Evolutionary conservation across 2,797 vertebrate species (phyloP).

Genomic region (Octomys mimax): DNA sequence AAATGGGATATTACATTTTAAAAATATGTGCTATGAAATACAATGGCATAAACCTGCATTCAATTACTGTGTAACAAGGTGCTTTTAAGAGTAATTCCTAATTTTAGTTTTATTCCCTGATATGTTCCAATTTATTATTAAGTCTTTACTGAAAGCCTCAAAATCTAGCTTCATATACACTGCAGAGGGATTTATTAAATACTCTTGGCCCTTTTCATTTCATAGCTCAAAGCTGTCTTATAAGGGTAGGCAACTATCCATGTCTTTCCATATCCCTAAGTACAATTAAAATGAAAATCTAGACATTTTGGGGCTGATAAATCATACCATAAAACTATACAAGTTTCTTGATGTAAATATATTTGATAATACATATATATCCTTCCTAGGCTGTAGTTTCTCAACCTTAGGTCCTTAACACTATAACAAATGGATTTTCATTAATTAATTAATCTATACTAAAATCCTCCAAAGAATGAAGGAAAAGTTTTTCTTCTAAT

Average conservation of each 20-base stretch:
- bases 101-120: conserved; percentile 53
- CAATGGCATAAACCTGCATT: neutral
- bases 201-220: conserved; percentile 26
- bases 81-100: conserved; percentile 11
- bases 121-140: conserved; percentile 11
- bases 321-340: neutral
- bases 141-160: neutral
- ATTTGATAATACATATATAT: neutral
- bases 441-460: conserved; percentile 17
- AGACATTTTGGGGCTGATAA: neutral
- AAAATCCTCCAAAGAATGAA: conserved; percentile 39
- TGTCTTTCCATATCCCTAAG: neutral
- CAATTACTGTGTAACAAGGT: neutral
- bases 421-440: neutral
- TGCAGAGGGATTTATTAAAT: neutral
- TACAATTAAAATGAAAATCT: conserved; percentile 38
- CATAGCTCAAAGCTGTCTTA: neutral
- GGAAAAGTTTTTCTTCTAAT: neutral
- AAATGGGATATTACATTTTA: neutral
- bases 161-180: neutral
- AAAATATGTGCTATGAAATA: neutral
- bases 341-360: neutral
- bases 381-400: too few relatives aligned
- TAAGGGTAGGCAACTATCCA: neutral
- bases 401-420: neutral